Evolutionary conservation across 1,140 invertebrate species (phyloP), one percentile per base, ranked within the genome.

Genomic region (Atta cephalotes): DNA sequence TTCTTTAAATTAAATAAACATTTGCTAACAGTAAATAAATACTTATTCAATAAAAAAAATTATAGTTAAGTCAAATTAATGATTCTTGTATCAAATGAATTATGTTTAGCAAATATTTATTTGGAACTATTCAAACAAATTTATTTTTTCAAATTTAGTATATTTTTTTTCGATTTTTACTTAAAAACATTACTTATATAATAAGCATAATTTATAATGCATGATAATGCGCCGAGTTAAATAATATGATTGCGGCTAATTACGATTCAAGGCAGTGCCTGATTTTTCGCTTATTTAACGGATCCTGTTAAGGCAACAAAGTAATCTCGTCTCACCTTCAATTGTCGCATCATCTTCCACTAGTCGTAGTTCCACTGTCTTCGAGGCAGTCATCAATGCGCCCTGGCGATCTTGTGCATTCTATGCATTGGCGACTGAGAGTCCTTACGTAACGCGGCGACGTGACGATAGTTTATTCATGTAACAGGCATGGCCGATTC

Each of bases 391-490:
- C 80, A 74, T 82, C 45, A 35, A 5, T 45, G 28, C 39, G 53
- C 87, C 90, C 88, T 87, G 72, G 51, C 71, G 77, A 88, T 86
- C 87, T 62, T 62, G 6, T 21, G 45, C 65, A 31, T 81, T n/a
- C 65, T 18, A 71, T 81, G 65, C 78, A 81, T 79, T 68, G 25
- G 78, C 85, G 82, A 87, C 70, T 87, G 80, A 86, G 74, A 77
- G 85, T 63, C 72, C 68, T 92, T 92, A 91, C 91, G 88, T 92
- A 92, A 92, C 84, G 25, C 88, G 88, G 45, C 89, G 88, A 89
- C 87, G 87, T 87, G 88, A 87, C 90, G 89, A 91, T 88, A 87
- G 90, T 92, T 92, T 91, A 90, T 91, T 92, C 91, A 90, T 92
- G 89, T 92, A 92, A 91, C 77, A 86, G 72, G 84, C 79, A 82